These are phyloP conservation scores for Pseudanteris insignis DNA, from an alignment of 2,888 invertebrate species.

Conservation along the genomic window DNA sequence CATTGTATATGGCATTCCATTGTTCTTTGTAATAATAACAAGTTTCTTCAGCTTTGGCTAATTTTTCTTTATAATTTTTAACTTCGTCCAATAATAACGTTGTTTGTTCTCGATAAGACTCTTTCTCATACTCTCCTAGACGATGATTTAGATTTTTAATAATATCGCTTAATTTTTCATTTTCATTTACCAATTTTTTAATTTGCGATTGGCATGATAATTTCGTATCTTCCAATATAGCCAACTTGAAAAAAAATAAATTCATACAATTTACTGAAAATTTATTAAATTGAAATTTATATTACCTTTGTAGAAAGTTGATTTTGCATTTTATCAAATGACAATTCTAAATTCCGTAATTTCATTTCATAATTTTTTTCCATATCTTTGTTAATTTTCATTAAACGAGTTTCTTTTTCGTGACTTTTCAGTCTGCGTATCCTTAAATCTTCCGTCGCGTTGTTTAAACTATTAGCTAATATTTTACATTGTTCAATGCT, in stretches of 20 bases:
- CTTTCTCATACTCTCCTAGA: conserved; percentile 64
- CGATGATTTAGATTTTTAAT: conserved; percentile 49
- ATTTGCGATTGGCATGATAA: conserved; percentile 42
- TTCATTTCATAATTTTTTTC: conserved; percentile 72
- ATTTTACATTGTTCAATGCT: conserved; percentile 73
- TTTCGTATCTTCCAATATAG: conserved; percentile 42
- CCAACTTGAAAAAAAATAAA: neutral
- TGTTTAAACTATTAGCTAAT: conserved; percentile 71
- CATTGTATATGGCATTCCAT: conserved; percentile 76
- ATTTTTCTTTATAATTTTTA: conserved; percentile 73
- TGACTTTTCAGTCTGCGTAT: conserved; percentile 68
- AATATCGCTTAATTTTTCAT: conserved; percentile 49
- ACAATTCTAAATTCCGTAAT: conserved; percentile 71
- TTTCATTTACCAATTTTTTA: conserved; percentile 54
- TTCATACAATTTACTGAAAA: conserved; percentile 3
- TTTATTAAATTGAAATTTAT: conserved; percentile 1
- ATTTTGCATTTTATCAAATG: conserved; percentile 70
- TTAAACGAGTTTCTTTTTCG: conserved; percentile 69
- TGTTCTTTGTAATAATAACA: conserved; percentile 81
- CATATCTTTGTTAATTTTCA: conserved; percentile 71
- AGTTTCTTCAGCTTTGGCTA: conserved; percentile 72
- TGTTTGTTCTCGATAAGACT: conserved; percentile 70
- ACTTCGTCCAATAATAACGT: conserved; percentile 75
- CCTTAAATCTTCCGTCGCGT: conserved; percentile 71
- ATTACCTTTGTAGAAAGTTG: conserved; percentile 70